A percentile compares a stretch with the other conserved stretches of the same genome.
These are phyloP conservation scores for Characodon lateralis DNA, from an alignment of 2,797 vertebrate species.

Conservation along the genomic window DNA sequence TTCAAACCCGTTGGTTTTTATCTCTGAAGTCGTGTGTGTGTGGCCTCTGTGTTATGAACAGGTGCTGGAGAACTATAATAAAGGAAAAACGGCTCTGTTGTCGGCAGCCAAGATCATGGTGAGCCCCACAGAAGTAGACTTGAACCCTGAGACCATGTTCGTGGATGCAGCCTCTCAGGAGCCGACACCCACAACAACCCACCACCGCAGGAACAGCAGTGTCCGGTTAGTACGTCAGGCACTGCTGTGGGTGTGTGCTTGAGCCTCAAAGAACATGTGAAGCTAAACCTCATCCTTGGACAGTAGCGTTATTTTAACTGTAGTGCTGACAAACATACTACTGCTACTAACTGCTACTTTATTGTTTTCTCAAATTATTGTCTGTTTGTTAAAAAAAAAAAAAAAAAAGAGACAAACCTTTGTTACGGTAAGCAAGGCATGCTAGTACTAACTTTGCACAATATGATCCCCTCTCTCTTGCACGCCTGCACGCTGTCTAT, in stretches of 20 bases:
- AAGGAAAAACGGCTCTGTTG: constrained; percentile 96
- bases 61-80: constrained; percentile 99
- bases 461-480: constrained; percentile 72
- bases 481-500: constrained; percentile 78
- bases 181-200: constrained; percentile 77
- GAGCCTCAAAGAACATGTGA: constrained; percentile 25
- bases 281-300: constrained; percentile 17
- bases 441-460: constrained; percentile 70
- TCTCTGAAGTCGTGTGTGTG: constrained; percentile 32
- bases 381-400: constrained; percentile 67
- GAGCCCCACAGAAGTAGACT: constrained; percentile 97
- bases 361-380: constrained; percentile 73
- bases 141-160: constrained; percentile 93
- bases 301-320: constrained; percentile 29
- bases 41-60: constrained; percentile 66
- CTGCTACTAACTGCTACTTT: constrained; percentile 67
- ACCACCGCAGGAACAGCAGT: constrained; percentile 93
- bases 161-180: constrained; percentile 85
- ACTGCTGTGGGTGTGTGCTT: constrained; percentile 46
- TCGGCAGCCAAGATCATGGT: constrained; percentile 99
- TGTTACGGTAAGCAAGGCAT: constrained; percentile 79
- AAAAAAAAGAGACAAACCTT: constrained; percentile 74
- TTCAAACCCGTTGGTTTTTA: neutral
- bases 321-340: constrained; percentile 46
- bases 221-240: constrained; percentile 84